Percentiles rank a stretch among this genome's conserved stretches.
Evolutionary conservation across 2,797 vertebrate species (phyloP).

Genomic region (Hybognathus amarus): DNA sequence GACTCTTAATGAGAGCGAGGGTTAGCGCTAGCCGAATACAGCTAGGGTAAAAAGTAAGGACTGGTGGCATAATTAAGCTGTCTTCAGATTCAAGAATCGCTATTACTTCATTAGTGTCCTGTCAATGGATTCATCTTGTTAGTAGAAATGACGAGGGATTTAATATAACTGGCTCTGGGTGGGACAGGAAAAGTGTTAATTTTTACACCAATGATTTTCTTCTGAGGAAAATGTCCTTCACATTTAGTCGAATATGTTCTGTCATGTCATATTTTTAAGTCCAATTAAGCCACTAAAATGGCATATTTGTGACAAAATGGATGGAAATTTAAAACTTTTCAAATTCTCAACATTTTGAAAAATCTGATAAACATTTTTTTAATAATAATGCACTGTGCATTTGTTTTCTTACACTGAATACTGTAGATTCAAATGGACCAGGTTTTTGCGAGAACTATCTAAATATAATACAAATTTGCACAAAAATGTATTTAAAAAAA

Average conservation of each 20-base stretch:
- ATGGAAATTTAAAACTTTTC: not conserved
- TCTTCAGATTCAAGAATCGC: constrained; percentile 11
- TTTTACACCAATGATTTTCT: not conserved
- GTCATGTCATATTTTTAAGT: not conserved
- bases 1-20: constrained; percentile 33
- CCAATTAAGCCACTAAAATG: not conserved
- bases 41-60: constrained; percentile 10
- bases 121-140: constrained; percentile 25
- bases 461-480: not conserved
- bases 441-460: not conserved
- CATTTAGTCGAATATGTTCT: not conserved
- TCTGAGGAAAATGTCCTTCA: not conserved
- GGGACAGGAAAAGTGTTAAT: not conserved
- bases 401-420: not conserved
- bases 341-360: not conserved
- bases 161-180: not conserved
- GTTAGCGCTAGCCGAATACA: constrained; percentile 12
- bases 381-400: not conserved
- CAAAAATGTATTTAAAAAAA: not conserved
- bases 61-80: constrained; percentile 16
- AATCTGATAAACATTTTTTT: not conserved
- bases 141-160: not conserved
- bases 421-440: not conserved
- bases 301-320: not conserved
- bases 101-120: constrained; percentile 16